Evolutionary conservation across 2,797 vertebrate genomes (phyloP).

Genomic region (Sebastes vulpes): DNA sequence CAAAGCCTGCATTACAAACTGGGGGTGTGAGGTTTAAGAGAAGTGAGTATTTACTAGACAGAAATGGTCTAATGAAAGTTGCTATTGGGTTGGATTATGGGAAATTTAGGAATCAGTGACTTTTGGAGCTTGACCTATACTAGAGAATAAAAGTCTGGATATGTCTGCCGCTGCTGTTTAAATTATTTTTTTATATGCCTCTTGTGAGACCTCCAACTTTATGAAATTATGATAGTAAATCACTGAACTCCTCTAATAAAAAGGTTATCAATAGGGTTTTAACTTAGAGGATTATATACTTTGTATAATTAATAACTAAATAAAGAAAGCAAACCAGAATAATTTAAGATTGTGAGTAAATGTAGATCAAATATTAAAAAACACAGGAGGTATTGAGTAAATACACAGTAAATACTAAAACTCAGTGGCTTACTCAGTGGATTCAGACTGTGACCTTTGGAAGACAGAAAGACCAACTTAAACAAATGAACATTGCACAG

Average conservation of each 20-base stretch:
- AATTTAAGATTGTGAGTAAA: background rate
- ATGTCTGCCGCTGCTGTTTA: background rate
- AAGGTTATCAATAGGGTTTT: background rate
- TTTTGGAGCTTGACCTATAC: background rate
- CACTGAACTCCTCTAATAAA: background rate
- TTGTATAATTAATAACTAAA: background rate
- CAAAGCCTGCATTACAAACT: background rate
- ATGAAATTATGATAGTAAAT: background rate
- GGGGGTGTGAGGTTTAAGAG: background rate
- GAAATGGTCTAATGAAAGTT: background rate
- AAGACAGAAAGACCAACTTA: background rate
- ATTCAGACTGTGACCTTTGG: background rate
- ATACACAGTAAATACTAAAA: background rate
- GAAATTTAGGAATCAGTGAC: background rate
- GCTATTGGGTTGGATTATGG: background rate
- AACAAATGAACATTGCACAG: background rate
- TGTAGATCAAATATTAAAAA: background rate
- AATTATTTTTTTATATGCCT: background rate
- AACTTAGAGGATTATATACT: background rate
- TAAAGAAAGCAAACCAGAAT: background rate
- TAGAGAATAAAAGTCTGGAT: background rate
- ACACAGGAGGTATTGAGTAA: background rate
- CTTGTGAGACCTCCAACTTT: background rate
- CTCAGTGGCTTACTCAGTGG: background rate
- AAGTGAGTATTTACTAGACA: background rate